These are phyloP conservation scores for Pollenia amentaria DNA, from an alignment of 2,888 invertebrate species.

Conservation along the genomic window DNA sequence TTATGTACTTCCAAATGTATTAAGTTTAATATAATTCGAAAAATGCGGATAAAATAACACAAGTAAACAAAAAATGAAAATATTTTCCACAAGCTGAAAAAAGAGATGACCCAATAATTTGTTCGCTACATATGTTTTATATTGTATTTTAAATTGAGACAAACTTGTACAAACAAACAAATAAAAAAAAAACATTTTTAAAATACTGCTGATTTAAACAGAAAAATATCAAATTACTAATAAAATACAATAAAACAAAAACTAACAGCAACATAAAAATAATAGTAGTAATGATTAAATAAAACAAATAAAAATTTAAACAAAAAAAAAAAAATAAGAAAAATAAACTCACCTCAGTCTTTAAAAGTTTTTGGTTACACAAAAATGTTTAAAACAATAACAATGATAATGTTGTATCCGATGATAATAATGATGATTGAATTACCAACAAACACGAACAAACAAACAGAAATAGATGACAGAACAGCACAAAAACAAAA, in stretches of 20 bases:
- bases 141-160: slow-evolving; percentile 41
- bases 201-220: slow-evolving; percentile 70
- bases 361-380: slow-evolving; percentile 74
- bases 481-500: slow-evolving; percentile 4
- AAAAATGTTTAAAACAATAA: slow-evolving; percentile 57
- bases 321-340: slow-evolving; percentile 10
- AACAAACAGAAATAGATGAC: slow-evolving; percentile 10
- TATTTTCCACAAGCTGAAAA: slow-evolving; percentile 33
- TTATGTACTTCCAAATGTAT: not conserved
- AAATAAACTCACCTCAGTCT: slow-evolving; percentile 70
- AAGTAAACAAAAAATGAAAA: slow-evolving; percentile 46
- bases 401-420: slow-evolving; percentile 15
- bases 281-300: slow-evolving; percentile 47
- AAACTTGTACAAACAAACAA: slow-evolving; percentile 30
- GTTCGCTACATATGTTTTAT: slow-evolving; percentile 43
- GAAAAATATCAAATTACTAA: slow-evolving; percentile 73
- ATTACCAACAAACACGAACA: slow-evolving; percentile 57
- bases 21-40: slow-evolving; percentile 23
- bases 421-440: slow-evolving; percentile 37
- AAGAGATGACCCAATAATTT: slow-evolving; percentile 68
- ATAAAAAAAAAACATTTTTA: slow-evolving; percentile 17
- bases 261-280: slow-evolving; percentile 22
- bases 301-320: slow-evolving; percentile 48
- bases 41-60: slow-evolving; percentile 63
- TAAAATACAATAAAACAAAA: slow-evolving; percentile 54